Conservation (phyloP, 2,113 vertebrate genomes). For the Phycodurus eques region DNA sequence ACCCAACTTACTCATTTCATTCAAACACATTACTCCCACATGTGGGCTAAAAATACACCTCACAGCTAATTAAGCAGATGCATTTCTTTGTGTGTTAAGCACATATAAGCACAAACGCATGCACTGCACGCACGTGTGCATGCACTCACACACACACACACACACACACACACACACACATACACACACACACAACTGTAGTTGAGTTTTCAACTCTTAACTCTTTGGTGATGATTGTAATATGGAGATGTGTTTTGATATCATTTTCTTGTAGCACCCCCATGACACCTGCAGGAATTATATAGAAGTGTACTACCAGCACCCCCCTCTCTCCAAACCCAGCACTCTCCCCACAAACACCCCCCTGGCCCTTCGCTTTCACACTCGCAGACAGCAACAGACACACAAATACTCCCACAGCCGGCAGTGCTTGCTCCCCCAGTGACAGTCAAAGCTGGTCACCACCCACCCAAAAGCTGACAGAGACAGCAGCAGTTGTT, state of each 20-base stretch:
- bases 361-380: slow-evolving; percentile 19
- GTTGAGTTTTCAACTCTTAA: slow-evolving; percentile 66
- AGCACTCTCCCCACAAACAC: background rate
- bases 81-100: slow-evolving; percentile 35
- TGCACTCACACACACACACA: too few species aligned
- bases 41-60: slow-evolving; percentile 65
- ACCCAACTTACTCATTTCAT: slow-evolving; percentile 65
- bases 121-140: too few species aligned
- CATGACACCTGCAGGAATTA: slow-evolving; percentile 57
- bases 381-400: slow-evolving; percentile 45
- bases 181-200: slow-evolving; percentile 43
- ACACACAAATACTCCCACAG: slow-evolving; percentile 55
- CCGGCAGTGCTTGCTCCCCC: slow-evolving; percentile 58
- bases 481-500: slow-evolving; percentile 62
- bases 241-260: slow-evolving; percentile 65
- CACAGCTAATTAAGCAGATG: slow-evolving; percentile 57
- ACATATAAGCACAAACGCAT: slow-evolving; percentile 27
- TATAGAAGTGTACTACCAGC: slow-evolving; percentile 59
- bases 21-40: slow-evolving; percentile 72
- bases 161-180: too few species aligned
- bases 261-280: slow-evolving; percentile 64
- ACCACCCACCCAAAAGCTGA: slow-evolving; percentile 66
- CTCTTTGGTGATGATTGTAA: slow-evolving; percentile 65
- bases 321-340: slow-evolving; percentile 6
- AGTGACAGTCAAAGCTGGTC: slow-evolving; percentile 67